Evolutionary conservation across 2,113 vertebrate species (phyloP).

Genomic region (Bos javanicus): DNA sequence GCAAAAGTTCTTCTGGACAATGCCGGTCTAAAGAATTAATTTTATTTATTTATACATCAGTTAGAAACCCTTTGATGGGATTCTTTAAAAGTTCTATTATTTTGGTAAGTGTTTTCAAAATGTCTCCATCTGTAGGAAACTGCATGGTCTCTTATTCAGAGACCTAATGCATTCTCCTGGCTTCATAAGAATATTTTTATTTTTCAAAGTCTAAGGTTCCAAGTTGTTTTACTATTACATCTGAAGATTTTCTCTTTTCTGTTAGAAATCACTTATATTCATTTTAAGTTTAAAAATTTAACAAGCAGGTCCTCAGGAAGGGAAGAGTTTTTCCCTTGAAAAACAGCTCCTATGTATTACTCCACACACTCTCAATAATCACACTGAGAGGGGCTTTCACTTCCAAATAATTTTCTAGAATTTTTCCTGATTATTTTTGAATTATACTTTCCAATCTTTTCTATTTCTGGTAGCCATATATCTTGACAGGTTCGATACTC

Average conservation of each 20-base stretch:
- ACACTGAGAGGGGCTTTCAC: neutral
- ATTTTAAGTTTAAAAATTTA: slow-evolving; percentile 11
- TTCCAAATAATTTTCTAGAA: neutral
- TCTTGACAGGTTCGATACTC: neutral
- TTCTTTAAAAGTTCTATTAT: neutral
- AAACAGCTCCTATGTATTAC: neutral
- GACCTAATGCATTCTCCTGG: neutral
- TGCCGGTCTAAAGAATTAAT: neutral
- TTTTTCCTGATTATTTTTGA: neutral
- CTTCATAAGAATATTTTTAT: neutral
- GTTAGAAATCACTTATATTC: neutral
- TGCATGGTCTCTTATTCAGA: neutral
- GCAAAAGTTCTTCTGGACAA: neutral
- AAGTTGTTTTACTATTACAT: neutral
- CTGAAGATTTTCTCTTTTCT: slow-evolving; percentile 18
- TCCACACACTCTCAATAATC: neutral
- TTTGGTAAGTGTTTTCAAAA: slow-evolving; percentile 14
- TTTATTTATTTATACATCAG: neutral
- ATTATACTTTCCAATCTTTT: neutral
- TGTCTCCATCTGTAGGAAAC: neutral
- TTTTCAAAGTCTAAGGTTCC: neutral
- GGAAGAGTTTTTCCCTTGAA: neutral
- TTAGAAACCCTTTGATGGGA: neutral
- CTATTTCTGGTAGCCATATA: neutral
- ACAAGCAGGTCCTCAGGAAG: neutral